A percentile compares a stretch with the other conserved stretches of the same genome.
phyloP scores from a whole-genome alignment of 2,113 vertebrate genomes.

The Oxyura jamaicensis region DNA sequence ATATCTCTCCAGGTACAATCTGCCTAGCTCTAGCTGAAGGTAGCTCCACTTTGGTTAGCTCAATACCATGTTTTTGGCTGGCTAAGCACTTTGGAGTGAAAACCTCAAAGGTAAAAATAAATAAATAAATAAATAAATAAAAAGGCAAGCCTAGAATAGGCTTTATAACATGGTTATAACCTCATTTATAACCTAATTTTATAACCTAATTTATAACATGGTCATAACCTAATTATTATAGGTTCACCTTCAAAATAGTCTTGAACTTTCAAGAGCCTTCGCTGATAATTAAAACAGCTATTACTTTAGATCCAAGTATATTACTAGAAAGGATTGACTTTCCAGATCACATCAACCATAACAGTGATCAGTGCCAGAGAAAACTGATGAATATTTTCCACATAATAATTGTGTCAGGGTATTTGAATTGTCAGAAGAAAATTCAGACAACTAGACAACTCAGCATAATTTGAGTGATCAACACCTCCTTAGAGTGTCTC shows the following conservation, averaged over 20 bases:
- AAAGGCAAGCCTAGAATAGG: neutral
- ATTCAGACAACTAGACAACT: slow-evolving; percentile 32
- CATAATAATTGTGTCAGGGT: neutral
- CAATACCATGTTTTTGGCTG: neutral
- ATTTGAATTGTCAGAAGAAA: slow-evolving; percentile 24
- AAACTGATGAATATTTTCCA: neutral
- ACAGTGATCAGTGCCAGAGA: neutral
- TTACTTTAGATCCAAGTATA: neutral
- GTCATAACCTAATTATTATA: neutral
- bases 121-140: neutral
- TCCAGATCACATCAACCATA: neutral
- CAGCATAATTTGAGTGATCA: slow-evolving; percentile 53
- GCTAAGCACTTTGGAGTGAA: neutral
- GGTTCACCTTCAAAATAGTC: neutral
- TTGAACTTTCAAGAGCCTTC: neutral
- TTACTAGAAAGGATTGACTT: neutral
- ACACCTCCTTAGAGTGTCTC: slow-evolving; percentile 35
- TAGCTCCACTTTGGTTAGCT: neutral
- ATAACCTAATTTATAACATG: neutral
- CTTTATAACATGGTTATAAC: neutral
- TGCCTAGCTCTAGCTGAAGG: neutral
- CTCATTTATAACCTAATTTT: neutral
- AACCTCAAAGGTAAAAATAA: neutral
- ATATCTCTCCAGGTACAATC: neutral
- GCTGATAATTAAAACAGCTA: neutral